Base-by-base conservation (phyloP, 2,797 vertebrate species). In the Taeniopygia guttata region DNA sequence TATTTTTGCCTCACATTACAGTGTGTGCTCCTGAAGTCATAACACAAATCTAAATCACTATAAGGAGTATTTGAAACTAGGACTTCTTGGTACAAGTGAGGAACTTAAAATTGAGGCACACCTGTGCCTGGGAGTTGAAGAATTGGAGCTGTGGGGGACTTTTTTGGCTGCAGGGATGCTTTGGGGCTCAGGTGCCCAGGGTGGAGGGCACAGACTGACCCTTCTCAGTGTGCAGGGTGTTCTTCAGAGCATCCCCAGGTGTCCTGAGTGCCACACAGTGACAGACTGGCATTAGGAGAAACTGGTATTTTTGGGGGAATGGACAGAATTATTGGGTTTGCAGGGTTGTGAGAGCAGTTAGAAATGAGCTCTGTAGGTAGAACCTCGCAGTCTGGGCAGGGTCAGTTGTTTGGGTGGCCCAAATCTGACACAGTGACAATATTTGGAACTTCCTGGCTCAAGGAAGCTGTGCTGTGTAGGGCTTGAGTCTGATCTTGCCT, bases 401-500 rank as follows among this genome's bases (percentile, higher is more conserved):
- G 66, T 27, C 45, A 6, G 5, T 27, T 60, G 14, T 56, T 67
- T 42, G 87, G 40, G 76, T 78, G 58, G 19, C 67, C 67, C 55
- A 67, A 7, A 8, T 48, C 4, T 18, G 29, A 17, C 0, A 10
- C 38, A 3, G 43, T 11, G 74, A 21, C 1, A 5, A 13, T 14
- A 14, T 25, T 11, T 58, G 77, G 63, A 56, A 11, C 27, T 34
- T 3, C 13, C 58, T 2, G 18, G 17, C 78, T 51, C 63, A 7
- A 17, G 34, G 58, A 43, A 20, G 16, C 7, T 36, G 5, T 36
- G 46, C n/a, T 29, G 3, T 21, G 38, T 3, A 27, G 23, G 38
- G 17, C 1, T 54, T 60, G 68, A 46, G 16, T 18, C 34, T 70
- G 25, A 62, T 14, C 43, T 42, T 38, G 70, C 3, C 22, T 94